Conservation (phyloP, 1,140 invertebrate genomes). For the Thaumatotibia leucotreta region DNA sequence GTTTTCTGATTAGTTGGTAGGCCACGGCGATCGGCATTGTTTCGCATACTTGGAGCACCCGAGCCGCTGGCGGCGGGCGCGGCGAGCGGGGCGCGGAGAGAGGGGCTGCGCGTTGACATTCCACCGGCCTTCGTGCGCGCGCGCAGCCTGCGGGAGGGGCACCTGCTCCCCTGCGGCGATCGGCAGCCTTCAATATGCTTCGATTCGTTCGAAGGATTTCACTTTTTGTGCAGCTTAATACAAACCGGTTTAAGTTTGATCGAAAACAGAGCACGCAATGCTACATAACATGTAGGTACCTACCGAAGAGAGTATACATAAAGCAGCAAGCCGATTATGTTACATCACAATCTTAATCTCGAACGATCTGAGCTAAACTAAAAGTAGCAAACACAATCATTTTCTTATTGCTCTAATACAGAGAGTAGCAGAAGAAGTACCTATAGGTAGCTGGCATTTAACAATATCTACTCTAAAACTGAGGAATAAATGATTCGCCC, state of each 20-base stretch:
- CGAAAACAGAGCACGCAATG: background rate
- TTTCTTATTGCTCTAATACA: too few species aligned
- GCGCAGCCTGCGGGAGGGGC: background rate
- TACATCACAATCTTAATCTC: background rate
- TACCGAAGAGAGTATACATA: too few species aligned
- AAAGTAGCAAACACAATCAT: too few species aligned
- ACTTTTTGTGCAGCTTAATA: background rate
- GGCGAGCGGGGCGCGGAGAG: background rate
- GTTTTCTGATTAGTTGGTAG: background rate
- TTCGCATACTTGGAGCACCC: constrained; percentile 8
- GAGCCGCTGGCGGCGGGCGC: background rate
- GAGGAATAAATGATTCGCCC: too few species aligned
- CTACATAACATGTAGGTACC: background rate
- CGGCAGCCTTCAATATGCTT: background rate
- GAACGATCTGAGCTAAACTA: background rate
- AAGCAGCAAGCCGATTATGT: too few species aligned
- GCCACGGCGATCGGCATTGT: constrained; percentile 4
- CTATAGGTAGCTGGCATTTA: too few species aligned
- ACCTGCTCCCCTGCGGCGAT: background rate
- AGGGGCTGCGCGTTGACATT: background rate
- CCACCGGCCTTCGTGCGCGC: background rate
- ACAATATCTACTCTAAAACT: too few species aligned
- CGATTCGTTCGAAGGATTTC: background rate
- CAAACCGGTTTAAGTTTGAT: background rate
- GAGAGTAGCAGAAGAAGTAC: too few species aligned